Evolutionary conservation across 2,888 invertebrate species (phyloP).

Genomic region (Leucoptera coffeella): DNA sequence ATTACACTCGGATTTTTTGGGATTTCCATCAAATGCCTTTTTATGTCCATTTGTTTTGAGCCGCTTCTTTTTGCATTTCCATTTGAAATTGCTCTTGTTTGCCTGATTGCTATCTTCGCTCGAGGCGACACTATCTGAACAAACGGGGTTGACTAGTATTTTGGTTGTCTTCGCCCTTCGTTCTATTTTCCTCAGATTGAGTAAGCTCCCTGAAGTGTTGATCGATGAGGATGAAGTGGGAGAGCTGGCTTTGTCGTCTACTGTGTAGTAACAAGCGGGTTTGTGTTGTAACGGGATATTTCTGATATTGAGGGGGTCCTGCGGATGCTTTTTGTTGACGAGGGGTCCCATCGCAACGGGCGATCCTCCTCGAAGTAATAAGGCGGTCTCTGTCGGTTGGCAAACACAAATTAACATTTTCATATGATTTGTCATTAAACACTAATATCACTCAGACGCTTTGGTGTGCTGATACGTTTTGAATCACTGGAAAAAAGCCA

Average conservation of each 20-base stretch:
- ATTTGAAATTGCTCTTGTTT: conserved; percentile 24
- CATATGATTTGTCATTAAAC: conserved; percentile 21
- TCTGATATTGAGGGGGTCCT: conserved; percentile 24
- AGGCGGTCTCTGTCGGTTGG: conserved; percentile 55
- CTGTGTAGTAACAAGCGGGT: conserved; percentile 9
- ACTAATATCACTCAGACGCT: conserved; percentile 27
- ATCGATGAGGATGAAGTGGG: conserved; percentile 24
- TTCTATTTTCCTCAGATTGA: conserved; percentile 40
- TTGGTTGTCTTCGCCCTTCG: conserved; percentile 41
- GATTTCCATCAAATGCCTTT: conserved; percentile 15
- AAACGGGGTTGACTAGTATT: conserved; percentile 42
- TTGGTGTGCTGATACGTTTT: no score
- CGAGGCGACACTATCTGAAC: conserved; percentile 29
- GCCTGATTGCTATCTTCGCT: conserved; percentile 38
- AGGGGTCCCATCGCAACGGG: conserved; percentile 51
- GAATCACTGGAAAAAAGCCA: no score
- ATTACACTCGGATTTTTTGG: conserved; percentile 14
- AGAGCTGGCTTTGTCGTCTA: conserved; percentile 22
- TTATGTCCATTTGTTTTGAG: conserved; percentile 22
- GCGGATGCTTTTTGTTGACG: conserved; percentile 31
- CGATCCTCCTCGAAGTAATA: conserved; percentile 46
- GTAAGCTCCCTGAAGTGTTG: conserved; percentile 24
- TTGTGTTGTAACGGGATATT: conserved; percentile 13
- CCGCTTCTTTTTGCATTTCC: conserved; percentile 44
- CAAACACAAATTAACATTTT: conserved; percentile 65